Conservation (phyloP, 35 echinoderm and acorn worm genomes). For the Apostichopus parvimensis region DNA sequence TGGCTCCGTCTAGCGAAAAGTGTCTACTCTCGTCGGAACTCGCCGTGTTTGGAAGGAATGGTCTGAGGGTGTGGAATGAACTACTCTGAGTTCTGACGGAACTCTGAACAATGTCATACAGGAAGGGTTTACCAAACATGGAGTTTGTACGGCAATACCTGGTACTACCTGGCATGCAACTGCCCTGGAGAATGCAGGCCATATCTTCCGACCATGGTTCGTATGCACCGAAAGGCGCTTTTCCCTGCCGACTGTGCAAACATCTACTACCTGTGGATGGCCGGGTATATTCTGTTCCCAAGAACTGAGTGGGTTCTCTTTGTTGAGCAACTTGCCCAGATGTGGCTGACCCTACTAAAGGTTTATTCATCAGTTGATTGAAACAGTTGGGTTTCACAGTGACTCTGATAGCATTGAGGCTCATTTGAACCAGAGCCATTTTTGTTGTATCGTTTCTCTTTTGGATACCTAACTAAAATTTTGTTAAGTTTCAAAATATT, state of each 20-base stretch:
- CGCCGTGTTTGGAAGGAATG: background rate
- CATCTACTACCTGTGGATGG: background rate
- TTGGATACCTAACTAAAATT: background rate
- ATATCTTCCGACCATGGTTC: slow-evolving; percentile 97
- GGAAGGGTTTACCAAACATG: slow-evolving; percentile 88
- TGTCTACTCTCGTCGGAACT: background rate
- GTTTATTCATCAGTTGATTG: background rate
- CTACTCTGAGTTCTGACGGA: background rate
- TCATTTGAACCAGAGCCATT: slow-evolving; percentile 1
- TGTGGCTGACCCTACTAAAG: background rate
- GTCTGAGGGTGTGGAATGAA: slow-evolving; percentile 14
- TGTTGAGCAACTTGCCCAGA: background rate
- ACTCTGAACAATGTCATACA: slow-evolving; percentile 77
- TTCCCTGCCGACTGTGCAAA: background rate
- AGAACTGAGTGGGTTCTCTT: background rate
- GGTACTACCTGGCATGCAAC: slow-evolving; percentile 89
- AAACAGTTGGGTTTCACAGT: background rate
- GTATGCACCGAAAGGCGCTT: slow-evolving; percentile 32
- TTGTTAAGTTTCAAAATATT: background rate
- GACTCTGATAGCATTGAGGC: background rate
- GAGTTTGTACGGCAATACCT: slow-evolving; percentile 86
- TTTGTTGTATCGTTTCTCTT: background rate
- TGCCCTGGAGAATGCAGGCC: slow-evolving; percentile 88
- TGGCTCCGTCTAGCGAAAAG: background rate
- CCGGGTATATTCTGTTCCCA: background rate